Evolutionary conservation across 2,113 vertebrate species (phyloP), one percentile per base, ranked within the genome.

Genomic region (Xiphophorus hellerii): DNA sequence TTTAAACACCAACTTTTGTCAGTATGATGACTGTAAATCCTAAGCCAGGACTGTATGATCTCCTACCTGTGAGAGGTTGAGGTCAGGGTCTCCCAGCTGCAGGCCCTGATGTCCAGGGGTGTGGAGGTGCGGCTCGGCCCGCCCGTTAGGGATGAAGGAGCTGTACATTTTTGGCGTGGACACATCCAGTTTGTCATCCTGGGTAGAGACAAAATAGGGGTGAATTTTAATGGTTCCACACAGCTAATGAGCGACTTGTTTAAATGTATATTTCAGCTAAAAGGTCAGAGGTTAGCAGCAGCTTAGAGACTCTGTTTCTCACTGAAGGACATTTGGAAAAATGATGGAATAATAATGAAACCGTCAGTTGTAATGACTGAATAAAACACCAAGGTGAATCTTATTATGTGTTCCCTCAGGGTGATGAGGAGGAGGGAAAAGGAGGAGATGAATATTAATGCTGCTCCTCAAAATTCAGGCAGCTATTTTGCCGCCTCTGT

Each of bases 71-170:
- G 88, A 90, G 4, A 87, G 87, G 80, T 87, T 87, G 82, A 91
- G 91, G 10, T 88, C 88, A 0, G 76, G 81, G 82, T 86, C 87
- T 5, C 76, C 86, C 71, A 66, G 85, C 12, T 74, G 66, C 17
- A 83, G 84, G 31, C 66, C 81, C 30, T 64, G 78, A 17, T 66
- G 76, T 0, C 4, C 30, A 0, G 82, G 73, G 1, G 71, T 63
- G 74, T 62, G 73, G 0, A 86, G 68, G 67, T 60, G 86, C 1
- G 84, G 78, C 28, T 76, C 74, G 0, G 42, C 54, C 0, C 71
- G 88, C 27, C 90, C 90, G 25, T 84, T 91, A 9, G 95, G 92
- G 62, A 96, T 91, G 25, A 95, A 94, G 9, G 95, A 95, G 64
- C 93, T 94, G 89, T 96, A 96, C 77, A 95, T 93, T 71, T 92